These are phyloP conservation scores for Uropsilus gracilis DNA, from an alignment of 2,113 vertebrate genomes.

Conservation along the genomic window DNA sequence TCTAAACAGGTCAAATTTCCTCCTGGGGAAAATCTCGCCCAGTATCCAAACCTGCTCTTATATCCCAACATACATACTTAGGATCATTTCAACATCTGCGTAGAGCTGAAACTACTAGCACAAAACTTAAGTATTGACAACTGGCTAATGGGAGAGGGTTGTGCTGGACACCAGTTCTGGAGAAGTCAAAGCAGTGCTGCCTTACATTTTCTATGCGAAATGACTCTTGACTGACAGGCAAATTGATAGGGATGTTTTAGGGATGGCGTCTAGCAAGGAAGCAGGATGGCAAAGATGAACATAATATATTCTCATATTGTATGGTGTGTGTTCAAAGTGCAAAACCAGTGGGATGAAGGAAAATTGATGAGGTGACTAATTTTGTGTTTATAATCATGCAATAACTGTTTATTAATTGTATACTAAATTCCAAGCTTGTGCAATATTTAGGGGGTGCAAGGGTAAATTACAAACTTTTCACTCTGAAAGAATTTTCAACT, in stretches of 20 bases:
- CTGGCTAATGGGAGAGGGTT: neutral
- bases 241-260: too few relatives aligned
- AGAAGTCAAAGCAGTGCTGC: neutral
- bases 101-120: neutral
- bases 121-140: neutral
- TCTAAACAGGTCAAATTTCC: neutral
- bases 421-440: neutral
- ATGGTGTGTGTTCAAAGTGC: neutral
- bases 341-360: neutral
- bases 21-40: neutral
- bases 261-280: neutral
- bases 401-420: neutral
- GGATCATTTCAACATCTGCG: neutral
- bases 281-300: neutral
- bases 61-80: neutral
- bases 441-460: neutral
- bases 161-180: neutral
- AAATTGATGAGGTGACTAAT: neutral
- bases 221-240: neutral
- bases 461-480: neutral
- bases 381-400: neutral
- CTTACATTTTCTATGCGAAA: neutral
- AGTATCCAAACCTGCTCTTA: neutral
- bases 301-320: neutral
- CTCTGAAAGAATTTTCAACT: neutral